phyloP scores from a whole-genome alignment of 2,888 invertebrate species.

The Eutolmus rufibarbis region DNA sequence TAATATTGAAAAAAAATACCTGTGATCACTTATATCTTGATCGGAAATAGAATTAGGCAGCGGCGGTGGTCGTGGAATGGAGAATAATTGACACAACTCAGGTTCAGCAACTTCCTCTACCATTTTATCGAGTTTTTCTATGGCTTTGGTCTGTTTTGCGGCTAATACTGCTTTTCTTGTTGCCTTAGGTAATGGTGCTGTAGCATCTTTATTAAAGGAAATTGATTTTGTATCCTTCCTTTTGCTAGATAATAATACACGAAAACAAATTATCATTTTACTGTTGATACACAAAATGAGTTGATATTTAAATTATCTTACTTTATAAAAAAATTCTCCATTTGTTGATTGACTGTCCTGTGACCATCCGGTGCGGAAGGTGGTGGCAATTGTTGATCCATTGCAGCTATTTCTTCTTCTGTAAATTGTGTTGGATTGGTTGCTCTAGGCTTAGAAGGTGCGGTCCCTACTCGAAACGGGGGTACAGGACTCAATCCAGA shows the following conservation, averaged over 20 bases:
- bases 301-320: background rate
- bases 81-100: conserved; percentile 56
- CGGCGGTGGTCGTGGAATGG: conserved; percentile 55
- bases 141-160: conserved; percentile 60
- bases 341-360: background rate
- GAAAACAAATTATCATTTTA: background rate
- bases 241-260: background rate
- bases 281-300: background rate
- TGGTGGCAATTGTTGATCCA: conserved; percentile 60
- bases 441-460: conserved; percentile 61
- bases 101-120: conserved; percentile 61
- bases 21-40: conserved; percentile 58
- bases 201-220: conserved; percentile 53
- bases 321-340: background rate
- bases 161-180: conserved; percentile 59
- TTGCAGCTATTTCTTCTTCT: conserved; percentile 59
- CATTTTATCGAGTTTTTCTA: conserved; percentile 63
- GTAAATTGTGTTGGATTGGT: conserved; percentile 59
- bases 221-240: conserved; percentile 47
- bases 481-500: conserved; percentile 67
- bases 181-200: conserved; percentile 55
- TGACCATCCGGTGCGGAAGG: conserved; percentile 64
- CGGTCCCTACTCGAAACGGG: conserved; percentile 67
- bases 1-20: background rate
- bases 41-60: conserved; percentile 60